phyloP scores from a whole-genome alignment of 2,113 vertebrate genomes.

The Psophia crepitans region DNA sequence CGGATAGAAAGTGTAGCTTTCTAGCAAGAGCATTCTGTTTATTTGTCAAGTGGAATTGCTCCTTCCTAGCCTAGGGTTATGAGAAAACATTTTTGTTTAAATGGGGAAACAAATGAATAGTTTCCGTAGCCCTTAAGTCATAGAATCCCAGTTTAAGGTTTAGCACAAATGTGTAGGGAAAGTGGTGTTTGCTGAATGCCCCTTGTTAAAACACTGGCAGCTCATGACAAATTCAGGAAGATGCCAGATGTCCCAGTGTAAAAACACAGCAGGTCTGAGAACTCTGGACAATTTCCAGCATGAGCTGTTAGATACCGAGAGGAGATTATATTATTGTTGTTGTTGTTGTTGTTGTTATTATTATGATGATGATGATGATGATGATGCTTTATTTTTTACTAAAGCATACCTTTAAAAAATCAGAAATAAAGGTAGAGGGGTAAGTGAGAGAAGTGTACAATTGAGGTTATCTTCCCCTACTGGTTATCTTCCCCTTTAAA shows the following conservation, averaged over 20 bases:
- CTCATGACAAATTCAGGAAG: constrained; percentile 12
- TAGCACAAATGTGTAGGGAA: background rate
- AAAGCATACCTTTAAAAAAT: constrained; percentile 14
- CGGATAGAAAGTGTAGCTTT: background rate
- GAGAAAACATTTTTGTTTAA: constrained; percentile 18
- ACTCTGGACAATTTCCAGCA: constrained; percentile 35
- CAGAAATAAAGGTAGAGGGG: constrained; percentile 4
- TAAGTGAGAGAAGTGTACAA: constrained; percentile 12
- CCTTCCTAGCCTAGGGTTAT: constrained; percentile 5
- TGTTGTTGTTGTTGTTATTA: background rate
- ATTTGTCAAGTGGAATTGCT: constrained; percentile 17
- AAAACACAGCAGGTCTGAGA: constrained; percentile 10
- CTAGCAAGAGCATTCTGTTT: constrained; percentile 5
- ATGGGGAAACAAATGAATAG: background rate
- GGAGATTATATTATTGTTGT: background rate
- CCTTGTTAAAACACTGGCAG: constrained; percentile 29
- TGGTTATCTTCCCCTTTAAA: constrained; percentile 10
- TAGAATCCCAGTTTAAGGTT: background rate
- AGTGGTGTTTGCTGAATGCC: background rate
- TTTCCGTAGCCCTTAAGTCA: background rate
- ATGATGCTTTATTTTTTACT: background rate
- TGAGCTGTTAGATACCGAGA: background rate
- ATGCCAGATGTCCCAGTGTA: constrained; percentile 15
- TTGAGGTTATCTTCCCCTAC: background rate
- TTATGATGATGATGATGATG: background rate